Evolutionary conservation across 2,888 invertebrate species (phyloP).

Genomic region (Sarcophaga variegata): DNA sequence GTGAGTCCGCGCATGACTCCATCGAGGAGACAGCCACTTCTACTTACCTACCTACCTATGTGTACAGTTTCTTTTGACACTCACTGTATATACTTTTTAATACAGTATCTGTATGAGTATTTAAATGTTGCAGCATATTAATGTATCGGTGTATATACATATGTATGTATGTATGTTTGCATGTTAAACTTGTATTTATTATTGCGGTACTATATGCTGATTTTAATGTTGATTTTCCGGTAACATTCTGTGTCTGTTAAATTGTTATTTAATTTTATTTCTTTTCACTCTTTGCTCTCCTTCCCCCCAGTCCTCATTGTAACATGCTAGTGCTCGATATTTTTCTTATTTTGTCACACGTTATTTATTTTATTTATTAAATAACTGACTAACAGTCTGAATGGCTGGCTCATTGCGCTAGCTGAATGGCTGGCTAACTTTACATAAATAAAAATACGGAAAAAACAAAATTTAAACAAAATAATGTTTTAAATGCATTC

Average conservation of each 20-base stretch:
- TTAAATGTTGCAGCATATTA: too few species aligned
- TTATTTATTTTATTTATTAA: conserved; percentile 32
- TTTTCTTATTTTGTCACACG: conserved; percentile 8
- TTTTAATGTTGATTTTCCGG: conserved; percentile 65
- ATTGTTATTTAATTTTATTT: conserved; percentile 54
- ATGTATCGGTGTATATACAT: neutral
- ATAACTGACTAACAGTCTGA: conserved; percentile 2
- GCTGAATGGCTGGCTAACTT: neutral
- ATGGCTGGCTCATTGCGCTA: neutral
- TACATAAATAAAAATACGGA: conserved; percentile 25
- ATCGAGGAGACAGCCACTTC: too few species aligned
- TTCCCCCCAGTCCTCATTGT: neutral
- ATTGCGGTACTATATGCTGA: conserved; percentile 55
- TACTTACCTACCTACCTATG: too few species aligned
- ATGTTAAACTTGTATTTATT: conserved; percentile 45
- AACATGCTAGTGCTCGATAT: conserved; percentile 10
- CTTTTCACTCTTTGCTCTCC: neutral
- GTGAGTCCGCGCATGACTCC: too few species aligned
- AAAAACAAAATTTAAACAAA: neutral
- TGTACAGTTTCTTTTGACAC: too few species aligned
- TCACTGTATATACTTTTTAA: too few species aligned
- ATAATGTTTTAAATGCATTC: conserved; percentile 13
- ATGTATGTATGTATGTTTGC: neutral
- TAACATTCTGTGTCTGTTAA: conserved; percentile 59
- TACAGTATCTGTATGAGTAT: too few species aligned